Conservation (phyloP, 1,140 invertebrate genomes). For the Cherax destructor region DNA sequence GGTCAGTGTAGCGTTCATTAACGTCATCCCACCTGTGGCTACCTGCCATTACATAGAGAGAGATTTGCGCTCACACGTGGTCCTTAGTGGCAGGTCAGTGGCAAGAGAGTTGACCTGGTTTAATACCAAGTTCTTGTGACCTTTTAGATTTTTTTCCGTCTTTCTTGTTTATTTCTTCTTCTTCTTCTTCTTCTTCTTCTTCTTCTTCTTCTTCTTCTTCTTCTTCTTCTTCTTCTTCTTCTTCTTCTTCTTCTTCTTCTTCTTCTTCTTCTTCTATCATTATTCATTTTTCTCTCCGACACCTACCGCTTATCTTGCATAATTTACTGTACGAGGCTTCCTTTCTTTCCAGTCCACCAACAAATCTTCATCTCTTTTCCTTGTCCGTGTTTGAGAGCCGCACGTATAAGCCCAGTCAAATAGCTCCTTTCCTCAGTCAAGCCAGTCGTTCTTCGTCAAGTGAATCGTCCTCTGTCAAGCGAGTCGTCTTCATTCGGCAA, state of each 20-base stretch:
- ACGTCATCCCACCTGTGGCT: background rate
- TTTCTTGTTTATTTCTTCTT: background rate
- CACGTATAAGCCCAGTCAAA: background rate
- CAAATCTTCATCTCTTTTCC: background rate
- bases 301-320: background rate
- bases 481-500: too few relatives aligned
- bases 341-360: background rate
- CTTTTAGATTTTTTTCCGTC: background rate
- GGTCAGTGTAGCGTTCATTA: background rate
- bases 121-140: too few relatives aligned
- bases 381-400: too few relatives aligned
- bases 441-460: too few relatives aligned
- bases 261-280: background rate
- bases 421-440: background rate
- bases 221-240: constrained; percentile 5
- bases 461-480: too few relatives aligned
- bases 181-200: background rate
- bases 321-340: background rate
- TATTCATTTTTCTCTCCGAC: background rate
- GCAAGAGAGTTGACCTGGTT: too few relatives aligned
- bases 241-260: constrained; percentile 9
- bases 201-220: constrained; percentile 5
- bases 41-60: background rate
- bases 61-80: background rate
- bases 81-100: too few relatives aligned